phyloP scores from a whole-genome alignment of 2,113 vertebrate species.

The Ia io region DNA sequence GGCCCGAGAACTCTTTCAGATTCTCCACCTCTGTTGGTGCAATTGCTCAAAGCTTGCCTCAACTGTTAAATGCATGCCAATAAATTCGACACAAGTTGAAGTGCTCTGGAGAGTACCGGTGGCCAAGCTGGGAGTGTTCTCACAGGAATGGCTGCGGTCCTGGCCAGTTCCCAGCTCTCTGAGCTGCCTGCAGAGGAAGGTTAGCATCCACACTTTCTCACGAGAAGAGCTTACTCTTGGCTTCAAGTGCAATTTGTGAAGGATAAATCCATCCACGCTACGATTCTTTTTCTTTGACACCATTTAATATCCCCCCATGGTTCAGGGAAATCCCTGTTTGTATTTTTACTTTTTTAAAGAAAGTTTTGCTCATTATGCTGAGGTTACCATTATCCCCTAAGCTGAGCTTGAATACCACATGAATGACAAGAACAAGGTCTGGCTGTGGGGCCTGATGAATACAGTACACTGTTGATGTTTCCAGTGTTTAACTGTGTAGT shows the following conservation, averaged over 20 bases:
- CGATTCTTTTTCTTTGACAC: not conserved
- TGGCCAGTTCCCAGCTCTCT: slow-evolving; percentile 16
- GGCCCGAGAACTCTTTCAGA: not conserved
- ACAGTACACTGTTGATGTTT: not conserved
- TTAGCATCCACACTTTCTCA: slow-evolving; percentile 30
- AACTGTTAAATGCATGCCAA: slow-evolving; percentile 14
- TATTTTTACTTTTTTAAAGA: not conserved
- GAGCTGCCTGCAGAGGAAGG: not conserved
- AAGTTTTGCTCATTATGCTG: not conserved
- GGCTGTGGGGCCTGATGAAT: not conserved
- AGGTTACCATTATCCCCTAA: not conserved
- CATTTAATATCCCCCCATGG: not conserved
- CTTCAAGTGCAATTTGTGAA: not conserved
- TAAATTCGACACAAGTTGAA: slow-evolving; percentile 38
- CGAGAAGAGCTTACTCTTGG: slow-evolving; percentile 38
- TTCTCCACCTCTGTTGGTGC: not conserved
- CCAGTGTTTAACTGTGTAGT: not conserved
- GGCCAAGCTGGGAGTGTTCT: slow-evolving; percentile 30
- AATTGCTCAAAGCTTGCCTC: not conserved
- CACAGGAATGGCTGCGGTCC: slow-evolving; percentile 60
- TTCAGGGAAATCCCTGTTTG: not conserved
- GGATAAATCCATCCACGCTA: slow-evolving; percentile 16
- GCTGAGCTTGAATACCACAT: not conserved
- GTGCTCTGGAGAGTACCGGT: slow-evolving; percentile 29
- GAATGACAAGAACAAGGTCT: not conserved